Evolutionary conservation across 2,888 invertebrate species (phyloP).

Genomic region (Conus canariensis): DNA sequence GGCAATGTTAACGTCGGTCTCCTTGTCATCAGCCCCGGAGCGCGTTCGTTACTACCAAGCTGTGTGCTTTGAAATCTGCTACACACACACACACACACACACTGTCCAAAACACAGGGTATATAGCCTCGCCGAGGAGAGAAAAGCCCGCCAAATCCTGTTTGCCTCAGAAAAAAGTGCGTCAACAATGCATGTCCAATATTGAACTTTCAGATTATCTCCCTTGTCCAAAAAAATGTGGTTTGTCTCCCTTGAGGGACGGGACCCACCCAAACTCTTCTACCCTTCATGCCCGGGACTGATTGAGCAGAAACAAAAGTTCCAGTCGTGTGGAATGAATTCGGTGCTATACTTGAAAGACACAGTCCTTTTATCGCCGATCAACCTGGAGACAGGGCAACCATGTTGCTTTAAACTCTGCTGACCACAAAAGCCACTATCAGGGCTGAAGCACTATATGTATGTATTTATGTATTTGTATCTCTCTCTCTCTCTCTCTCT

Average conservation of each 20-base stretch:
- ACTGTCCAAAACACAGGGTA: not conserved
- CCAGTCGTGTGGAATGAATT: not conserved
- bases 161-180: not conserved
- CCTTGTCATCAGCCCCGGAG: no score
- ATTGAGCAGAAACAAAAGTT: not conserved
- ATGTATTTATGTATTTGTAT: not conserved
- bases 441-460: not conserved
- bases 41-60: no score
- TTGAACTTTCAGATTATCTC: slow-evolving; percentile 9
- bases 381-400: not conserved
- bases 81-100: not conserved
- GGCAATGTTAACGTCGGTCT: no score
- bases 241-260: not conserved
- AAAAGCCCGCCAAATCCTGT: not conserved
- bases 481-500: no score
- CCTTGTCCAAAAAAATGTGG: not conserved
- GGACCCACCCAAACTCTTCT: not conserved
- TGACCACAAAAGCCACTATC: no score
- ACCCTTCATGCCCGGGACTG: not conserved
- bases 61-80: no score
- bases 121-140: not conserved
- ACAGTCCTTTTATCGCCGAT: not conserved
- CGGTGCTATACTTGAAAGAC: not conserved
- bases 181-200: not conserved
- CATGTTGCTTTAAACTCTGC: no score